Evolutionary conservation across 2,888 invertebrate species (phyloP).

Genomic region (Enchytraeus crypticus): DNA sequence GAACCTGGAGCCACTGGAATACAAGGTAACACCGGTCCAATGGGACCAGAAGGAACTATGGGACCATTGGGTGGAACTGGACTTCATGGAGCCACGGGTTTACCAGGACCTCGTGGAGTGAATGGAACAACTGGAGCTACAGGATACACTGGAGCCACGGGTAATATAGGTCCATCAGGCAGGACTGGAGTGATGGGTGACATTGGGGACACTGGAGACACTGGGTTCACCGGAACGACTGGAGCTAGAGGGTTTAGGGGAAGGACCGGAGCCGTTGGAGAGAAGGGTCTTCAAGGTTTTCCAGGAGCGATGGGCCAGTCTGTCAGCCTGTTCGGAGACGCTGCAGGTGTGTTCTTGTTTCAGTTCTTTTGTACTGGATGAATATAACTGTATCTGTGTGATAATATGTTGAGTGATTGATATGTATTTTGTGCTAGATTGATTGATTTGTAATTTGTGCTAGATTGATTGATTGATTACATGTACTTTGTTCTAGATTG

Average conservation of each 20-base stretch:
- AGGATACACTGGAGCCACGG: constrained; percentile 9
- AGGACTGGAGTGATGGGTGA: constrained; percentile 16
- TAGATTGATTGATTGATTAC: no score
- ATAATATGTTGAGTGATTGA: no score
- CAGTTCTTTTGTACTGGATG: no score
- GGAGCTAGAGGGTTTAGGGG: neutral
- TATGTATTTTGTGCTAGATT: no score
- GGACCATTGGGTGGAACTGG: no score
- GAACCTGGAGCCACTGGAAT: neutral
- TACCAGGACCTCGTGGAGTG: constrained; percentile 6
- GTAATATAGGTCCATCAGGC: constrained; percentile 5
- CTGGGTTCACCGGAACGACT: constrained; percentile 6
- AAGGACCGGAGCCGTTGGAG: neutral
- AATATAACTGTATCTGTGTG: no score
- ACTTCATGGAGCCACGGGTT: neutral
- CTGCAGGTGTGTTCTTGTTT: constrained; percentile 6
- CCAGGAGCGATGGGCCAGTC: neutral
- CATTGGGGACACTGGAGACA: neutral
- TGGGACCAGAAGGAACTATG: no score
- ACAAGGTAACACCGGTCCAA: neutral
- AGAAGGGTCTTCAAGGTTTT: neutral
- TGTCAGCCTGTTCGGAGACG: neutral
- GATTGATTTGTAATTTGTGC: no score
- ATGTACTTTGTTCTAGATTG: no score
- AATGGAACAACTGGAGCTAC: neutral